Base-by-base conservation (phyloP, 2,113 vertebrate genomes). In the Eudyptes chrysolophus region DNA sequence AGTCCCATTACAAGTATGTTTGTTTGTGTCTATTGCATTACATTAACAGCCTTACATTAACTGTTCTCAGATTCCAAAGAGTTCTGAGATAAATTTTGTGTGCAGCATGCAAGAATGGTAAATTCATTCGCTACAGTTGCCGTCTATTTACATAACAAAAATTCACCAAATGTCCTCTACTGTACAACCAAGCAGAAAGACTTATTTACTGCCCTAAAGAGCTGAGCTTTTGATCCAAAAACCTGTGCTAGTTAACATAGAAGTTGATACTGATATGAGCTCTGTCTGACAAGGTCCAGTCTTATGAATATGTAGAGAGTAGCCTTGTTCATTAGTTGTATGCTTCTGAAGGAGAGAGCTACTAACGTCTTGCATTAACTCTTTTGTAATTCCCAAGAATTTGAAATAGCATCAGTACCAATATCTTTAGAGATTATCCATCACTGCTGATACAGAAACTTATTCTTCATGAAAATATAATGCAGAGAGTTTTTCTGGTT, bases 1-100 rank as follows among this genome's bases (percentile, higher is more conserved):
- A 99, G 99, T 87, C 99, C 99, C 20, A 99, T 99, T 97, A 98
- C 98, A 97, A 99, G 99, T 99, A 99, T 7, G 99, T 95, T 34
- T 79, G 58, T 30, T 78, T 92, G 20, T 87, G 21, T 40, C 40
- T 64, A 13, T 34, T 80, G 25, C 38, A 5, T 42, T 61, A 17
- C 1, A 1, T 7, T 71, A 94, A 42, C 20, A 42, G 15, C 2
- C 1, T 66, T 81, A 24, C 2, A 1, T 75, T 82, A 44, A 36
- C 22, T 64, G 24, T 68, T 78, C 26, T 57, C 27, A 54, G 55
- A 78, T 85, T 65, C 68, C 62, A 20, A 30, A 81, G n/a, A 49
- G 36, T 82, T 96, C 55, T 68, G 51, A 66, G n/a, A 61, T 40
- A 75, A 64, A 68, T 64, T 55, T 81, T 91, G 11, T 65, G 9